phyloP scores from a whole-genome alignment of 1,140 invertebrate species.

The Meloidogyne exigua region DNA sequence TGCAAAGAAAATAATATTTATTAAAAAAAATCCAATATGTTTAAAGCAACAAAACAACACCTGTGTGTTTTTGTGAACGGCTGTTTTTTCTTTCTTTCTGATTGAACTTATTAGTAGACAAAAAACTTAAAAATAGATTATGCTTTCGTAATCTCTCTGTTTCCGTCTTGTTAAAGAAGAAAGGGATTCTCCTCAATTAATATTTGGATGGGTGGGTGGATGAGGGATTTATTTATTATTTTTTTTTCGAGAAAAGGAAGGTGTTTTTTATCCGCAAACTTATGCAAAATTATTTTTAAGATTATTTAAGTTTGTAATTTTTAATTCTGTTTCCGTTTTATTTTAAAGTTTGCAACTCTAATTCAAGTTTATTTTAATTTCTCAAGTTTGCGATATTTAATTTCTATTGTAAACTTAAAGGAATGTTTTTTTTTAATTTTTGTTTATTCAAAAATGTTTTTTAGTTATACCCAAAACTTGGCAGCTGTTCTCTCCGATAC shows the following conservation, averaged over 20 bases:
- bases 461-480: slow-evolving; percentile 75
- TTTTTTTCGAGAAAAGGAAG: too few relatives aligned
- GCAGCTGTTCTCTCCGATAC: slow-evolving; percentile 95
- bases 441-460: slow-evolving; percentile 31
- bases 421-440: neutral
- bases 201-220: neutral
- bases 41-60: neutral
- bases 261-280: too few relatives aligned
- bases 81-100: neutral
- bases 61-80: neutral
- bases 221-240: too few relatives aligned
- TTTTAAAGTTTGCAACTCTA: too few relatives aligned
- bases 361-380: neutral
- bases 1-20: too few relatives aligned
- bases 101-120: neutral
- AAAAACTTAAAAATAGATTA: neutral
- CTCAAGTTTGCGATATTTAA: too few relatives aligned
- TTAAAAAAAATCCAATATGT: too few relatives aligned
- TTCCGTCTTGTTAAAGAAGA: neutral
- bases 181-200: neutral
- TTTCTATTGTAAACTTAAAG: too few relatives aligned
- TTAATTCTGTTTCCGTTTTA: too few relatives aligned
- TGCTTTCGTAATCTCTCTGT: neutral
- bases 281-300: too few relatives aligned
- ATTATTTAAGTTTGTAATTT: too few relatives aligned